Evolutionary conservation across 1,140 invertebrate species (phyloP).

Genomic region (Nephila pilipes): DNA sequence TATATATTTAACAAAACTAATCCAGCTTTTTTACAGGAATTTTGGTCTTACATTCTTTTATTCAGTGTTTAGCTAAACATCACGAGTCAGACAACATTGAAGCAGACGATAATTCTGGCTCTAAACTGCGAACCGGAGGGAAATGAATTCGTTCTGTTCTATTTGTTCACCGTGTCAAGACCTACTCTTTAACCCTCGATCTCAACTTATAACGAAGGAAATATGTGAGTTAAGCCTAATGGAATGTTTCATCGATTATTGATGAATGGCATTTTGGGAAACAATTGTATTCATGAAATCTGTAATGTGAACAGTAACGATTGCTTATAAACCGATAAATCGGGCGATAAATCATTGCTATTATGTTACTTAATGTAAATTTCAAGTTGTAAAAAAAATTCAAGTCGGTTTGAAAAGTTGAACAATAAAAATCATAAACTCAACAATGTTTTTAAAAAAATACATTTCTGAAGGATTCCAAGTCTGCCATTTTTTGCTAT

Average conservation of each 20-base stretch:
- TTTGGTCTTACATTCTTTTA: neutral
- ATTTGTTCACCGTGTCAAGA: neutral
- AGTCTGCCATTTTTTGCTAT: too few species aligned
- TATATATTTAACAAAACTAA: neutral
- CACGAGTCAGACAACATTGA: neutral
- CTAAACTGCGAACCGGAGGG: neutral
- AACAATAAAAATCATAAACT: too few species aligned
- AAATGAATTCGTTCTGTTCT: neutral
- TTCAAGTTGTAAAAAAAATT: too few species aligned
- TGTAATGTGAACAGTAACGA: neutral
- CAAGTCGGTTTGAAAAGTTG: too few species aligned
- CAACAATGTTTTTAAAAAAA: too few species aligned
- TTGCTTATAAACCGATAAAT: neutral
- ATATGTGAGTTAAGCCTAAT: neutral
- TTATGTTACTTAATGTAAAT: too few species aligned
- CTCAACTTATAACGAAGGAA: neutral
- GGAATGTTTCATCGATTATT: neutral
- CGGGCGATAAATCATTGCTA: too few species aligned
- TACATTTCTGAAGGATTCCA: too few species aligned
- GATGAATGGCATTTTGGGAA: neutral
- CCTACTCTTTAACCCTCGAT: neutral
- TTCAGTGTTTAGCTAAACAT: neutral
- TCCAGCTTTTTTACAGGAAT: neutral
- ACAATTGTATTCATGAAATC: neutral
- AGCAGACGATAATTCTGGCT: neutral